Base-by-base conservation (phyloP, 2,113 vertebrate species). In the Athene cunicularia region DNA sequence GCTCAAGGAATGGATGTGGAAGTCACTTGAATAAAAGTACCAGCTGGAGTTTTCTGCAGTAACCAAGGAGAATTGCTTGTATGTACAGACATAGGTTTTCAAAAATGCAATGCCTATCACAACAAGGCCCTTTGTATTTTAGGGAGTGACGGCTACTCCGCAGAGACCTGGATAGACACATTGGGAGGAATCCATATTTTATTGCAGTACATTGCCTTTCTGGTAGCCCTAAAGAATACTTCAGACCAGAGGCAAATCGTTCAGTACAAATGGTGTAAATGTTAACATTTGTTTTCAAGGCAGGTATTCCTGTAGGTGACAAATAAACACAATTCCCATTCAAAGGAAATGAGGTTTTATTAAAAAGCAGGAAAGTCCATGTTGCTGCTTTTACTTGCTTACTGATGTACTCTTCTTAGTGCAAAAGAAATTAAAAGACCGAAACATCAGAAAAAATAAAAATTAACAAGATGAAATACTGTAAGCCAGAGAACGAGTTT, bases 1-100 rank as follows among this genome's bases (percentile, higher is more conserved):
- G 32, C 45, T 47, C 15, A 2, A 43, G 68, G 62, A 63, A 33
- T 0, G 0, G 27, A 7, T 39, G 9, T 13, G 23, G 86, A 83
- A 90, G 39, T 16, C 24, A 17, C 27, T 20, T 10, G 11, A 47
- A 37, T 28, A 7, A 28, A 89, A 63, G 47, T 11, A 13, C n/a
- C 50, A 35, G 17, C 52, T 59, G 21, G 66, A 66, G 66, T 56
- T 52, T 24, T 52, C 52, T 86, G 37, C n/a, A 33, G 60, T 64
- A 63, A n/a, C 8, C 39, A 28, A 37, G 24, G 39, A 20, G 39
- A 32, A 23, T 47, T 72, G n/a, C 53, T 14, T 17, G 3, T 20
- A 7, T 4, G 14, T 52, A 64, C 33, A 63, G 50, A 49, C 24
- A 14, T 0, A 23, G 5, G 13, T 35, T 79, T 89, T 33, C 6